phyloP scores from a whole-genome alignment of 2,888 invertebrate genomes.

The Drosophila phalerata region DNA sequence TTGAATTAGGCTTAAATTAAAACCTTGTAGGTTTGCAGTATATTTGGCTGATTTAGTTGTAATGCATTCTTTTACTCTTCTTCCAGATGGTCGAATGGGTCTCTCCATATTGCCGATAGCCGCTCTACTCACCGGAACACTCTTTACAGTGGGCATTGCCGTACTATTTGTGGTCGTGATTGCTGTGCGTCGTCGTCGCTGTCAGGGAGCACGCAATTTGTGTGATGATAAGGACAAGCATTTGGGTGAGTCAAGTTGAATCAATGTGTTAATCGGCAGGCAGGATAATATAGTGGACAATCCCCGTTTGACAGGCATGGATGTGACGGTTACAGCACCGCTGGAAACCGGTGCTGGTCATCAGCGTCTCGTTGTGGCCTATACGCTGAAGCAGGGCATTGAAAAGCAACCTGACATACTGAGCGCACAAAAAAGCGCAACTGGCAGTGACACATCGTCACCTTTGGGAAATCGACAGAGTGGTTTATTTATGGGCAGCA shows the following conservation, averaged over 20 bases:
- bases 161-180: conserved; percentile 89
- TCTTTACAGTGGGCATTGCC: conserved; percentile 89
- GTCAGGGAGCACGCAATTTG: conserved; percentile 87
- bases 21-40: too few relatives aligned
- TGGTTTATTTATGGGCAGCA: conserved; percentile 80
- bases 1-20: too few relatives aligned
- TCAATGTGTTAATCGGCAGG: conserved; percentile 3
- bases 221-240: conserved; percentile 86
- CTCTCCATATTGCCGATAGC: conserved; percentile 91
- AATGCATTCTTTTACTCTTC: not conserved
- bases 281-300: conserved; percentile 6
- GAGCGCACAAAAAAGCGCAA: conserved; percentile 90
- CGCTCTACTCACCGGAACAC: conserved; percentile 89
- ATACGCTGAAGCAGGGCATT: conserved; percentile 92
- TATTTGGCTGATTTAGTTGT: not conserved
- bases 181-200: conserved; percentile 88
- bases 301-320: conserved; percentile 82
- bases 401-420: conserved; percentile 92
- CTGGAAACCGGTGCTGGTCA: conserved; percentile 93
- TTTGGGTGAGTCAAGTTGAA: conserved; percentile 80
- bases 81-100: conserved; percentile 89
- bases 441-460: conserved; percentile 83
- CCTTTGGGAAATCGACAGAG: conserved; percentile 84
- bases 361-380: conserved; percentile 93
- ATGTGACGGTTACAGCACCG: conserved; percentile 87